Base-by-base conservation (phyloP, 1,140 invertebrate species). In the Stratiolaelaps scimitus region DNA sequence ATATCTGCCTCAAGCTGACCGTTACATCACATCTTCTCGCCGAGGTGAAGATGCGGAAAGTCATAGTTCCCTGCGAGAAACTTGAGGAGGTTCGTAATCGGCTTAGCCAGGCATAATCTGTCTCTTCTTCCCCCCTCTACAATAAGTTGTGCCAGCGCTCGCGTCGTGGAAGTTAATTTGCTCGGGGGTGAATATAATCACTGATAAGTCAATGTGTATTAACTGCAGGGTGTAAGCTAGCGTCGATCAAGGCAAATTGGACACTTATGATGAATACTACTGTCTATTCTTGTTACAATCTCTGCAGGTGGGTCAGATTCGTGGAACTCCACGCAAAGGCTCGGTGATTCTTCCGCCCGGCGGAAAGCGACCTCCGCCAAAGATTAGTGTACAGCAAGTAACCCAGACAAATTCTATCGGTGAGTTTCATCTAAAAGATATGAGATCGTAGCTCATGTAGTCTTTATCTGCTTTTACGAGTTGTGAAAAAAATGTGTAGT, bases 31-130 rank as follows among this genome's bases (percentile, higher is more conserved):
- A 60, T 60, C 23, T 60, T 2, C 53, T 60, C 53, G 53, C 53
- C 13, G 53, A 60, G 10, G 53, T 60, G 13, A 60, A 60, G 20
- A 60, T 60, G 53, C n/a, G 53, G 10, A 60, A 60, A 26, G 20
- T 60, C 10, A 15, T 34, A 19, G 53, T 60, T 23, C 53, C 53
- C 26, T 60, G 53, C 23, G 53, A n/a, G 20, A 26, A 60, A 34
- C 53, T 60, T 15, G 53, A 26, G 34, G 23, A 60, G 53, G 53
- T 60, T 29, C n/a, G 15, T n/a, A 2, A n/a, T n/a, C n/a, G n/a
- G n/a, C n/a, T n/a, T n/a, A n/a, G n/a, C n/a, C n/a, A n/a, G n/a
- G n/a, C n/a, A 1, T 20, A 26, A 17, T 34, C 53, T 29, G 17
- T 15, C 26, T 1, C 23, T 15, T 20, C 15, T 20, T 48, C 53